Evolutionary conservation across 2,113 vertebrate genomes (phyloP).

Genomic region (Calidris pugnax): DNA sequence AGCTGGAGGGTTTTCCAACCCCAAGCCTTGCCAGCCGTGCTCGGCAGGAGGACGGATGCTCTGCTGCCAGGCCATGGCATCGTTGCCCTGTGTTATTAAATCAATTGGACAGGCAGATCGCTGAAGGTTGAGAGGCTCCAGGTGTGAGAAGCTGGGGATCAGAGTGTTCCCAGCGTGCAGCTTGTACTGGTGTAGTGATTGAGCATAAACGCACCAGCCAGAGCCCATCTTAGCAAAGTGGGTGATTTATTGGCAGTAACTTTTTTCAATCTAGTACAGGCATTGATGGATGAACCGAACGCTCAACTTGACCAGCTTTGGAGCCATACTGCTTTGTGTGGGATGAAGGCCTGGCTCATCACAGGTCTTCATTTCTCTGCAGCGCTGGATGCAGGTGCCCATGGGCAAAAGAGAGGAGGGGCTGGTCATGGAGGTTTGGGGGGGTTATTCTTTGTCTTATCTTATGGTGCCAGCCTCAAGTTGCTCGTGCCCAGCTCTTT

Average conservation of each 20-base stretch:
- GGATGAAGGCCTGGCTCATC: fast-evolving
- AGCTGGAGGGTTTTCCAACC: not conserved
- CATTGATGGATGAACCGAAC: not conserved
- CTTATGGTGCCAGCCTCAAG: not conserved
- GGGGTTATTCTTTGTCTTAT: not conserved
- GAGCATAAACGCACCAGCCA: not conserved
- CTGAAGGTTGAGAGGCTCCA: not conserved
- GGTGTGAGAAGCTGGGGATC: not conserved
- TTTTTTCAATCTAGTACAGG: not conserved
- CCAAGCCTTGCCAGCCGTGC: not conserved
- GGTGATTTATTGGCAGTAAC: not conserved
- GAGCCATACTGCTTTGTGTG: fast-evolving
- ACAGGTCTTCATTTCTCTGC: not conserved
- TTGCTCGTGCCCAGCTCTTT: not conserved
- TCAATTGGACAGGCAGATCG: not conserved
- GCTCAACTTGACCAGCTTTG: not conserved
- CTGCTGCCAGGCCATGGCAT: not conserved
- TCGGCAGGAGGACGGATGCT: not conserved
- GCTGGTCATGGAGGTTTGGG: not conserved
- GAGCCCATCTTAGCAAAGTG: not conserved
- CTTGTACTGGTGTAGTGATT: not conserved
- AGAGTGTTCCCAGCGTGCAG: not conserved
- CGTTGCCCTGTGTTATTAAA: not conserved
- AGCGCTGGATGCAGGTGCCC: not conserved
- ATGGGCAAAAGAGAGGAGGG: not conserved